Percentiles rank a stretch among this genome's conserved stretches.
Evolutionary conservation across 2,113 vertebrate genomes (phyloP).

Genomic region (Rattus rattus): DNA sequence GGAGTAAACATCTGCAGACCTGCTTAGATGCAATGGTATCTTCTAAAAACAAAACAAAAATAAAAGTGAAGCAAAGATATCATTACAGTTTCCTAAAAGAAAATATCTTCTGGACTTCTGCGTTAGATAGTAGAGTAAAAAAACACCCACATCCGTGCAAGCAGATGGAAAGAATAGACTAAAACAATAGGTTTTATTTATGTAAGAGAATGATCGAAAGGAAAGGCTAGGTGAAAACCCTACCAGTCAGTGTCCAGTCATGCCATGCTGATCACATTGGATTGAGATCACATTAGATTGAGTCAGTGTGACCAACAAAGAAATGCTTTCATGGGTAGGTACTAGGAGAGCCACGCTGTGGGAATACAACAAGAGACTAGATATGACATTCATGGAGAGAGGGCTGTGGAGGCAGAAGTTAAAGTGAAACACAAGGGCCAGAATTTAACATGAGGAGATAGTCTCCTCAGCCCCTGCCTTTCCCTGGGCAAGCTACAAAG

Average conservation of each 20-base stretch:
- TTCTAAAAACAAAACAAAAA: neutral
- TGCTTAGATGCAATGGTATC: neutral
- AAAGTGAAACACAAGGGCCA: neutral
- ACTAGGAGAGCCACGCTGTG: neutral
- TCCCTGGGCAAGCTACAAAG: neutral
- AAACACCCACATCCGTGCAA: neutral
- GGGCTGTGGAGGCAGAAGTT: neutral
- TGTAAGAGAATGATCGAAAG: neutral
- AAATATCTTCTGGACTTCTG: neutral
- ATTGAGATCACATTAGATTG: neutral
- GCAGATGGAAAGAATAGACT: neutral
- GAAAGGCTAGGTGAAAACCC: neutral
- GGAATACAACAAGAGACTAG: neutral
- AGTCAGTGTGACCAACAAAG: neutral
- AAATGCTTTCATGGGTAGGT: neutral
- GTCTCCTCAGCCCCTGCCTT: neutral
- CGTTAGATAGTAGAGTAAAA: neutral
- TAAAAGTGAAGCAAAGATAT: neutral
- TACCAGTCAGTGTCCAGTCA: neutral
- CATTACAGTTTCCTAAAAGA: neutral
- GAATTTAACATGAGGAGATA: neutral
- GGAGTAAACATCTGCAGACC: neutral
- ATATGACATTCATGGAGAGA: neutral
- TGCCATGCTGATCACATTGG: neutral
- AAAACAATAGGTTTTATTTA: neutral